phyloP scores from a whole-genome alignment of 2,797 vertebrate genomes.

The Falco concolor region DNA sequence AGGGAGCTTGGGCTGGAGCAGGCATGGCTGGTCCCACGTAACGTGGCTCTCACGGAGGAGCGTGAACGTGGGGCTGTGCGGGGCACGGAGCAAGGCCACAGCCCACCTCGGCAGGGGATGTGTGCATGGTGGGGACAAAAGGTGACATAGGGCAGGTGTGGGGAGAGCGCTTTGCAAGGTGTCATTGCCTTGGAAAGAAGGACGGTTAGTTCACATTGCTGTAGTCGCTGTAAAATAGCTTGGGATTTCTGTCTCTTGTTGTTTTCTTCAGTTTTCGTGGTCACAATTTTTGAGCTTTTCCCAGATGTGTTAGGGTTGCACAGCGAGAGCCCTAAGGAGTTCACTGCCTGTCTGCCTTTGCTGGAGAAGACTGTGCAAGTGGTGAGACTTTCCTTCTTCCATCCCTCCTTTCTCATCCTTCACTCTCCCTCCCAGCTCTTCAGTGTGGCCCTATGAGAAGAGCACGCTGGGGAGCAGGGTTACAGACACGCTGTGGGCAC shows the following conservation, averaged over 20 bases:
- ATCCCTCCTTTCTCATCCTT: neutral
- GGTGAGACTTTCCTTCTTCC: neutral
- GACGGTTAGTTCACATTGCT: neutral
- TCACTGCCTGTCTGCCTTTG: fast-evolving
- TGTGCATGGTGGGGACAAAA: fast-evolving
- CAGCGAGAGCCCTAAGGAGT: neutral
- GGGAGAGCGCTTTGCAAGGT: neutral
- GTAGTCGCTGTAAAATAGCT: neutral
- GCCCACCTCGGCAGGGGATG: no score
- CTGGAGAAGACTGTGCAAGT: neutral
- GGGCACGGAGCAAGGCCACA: no score
- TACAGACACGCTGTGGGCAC: neutral
- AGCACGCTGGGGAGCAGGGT: neutral
- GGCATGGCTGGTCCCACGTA: neutral
- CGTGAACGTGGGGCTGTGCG: neutral
- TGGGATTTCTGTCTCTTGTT: neutral
- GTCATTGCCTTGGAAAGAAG: neutral
- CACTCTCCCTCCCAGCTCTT: neutral
- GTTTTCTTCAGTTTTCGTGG: neutral
- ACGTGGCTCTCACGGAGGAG: neutral
- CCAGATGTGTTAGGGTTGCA: neutral
- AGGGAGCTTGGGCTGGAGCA: neutral
- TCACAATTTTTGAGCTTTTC: neutral
- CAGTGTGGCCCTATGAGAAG: no score
- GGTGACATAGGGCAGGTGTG: neutral